Percentiles rank a stretch among this genome's conserved stretches.
Conservation (phyloP, 2,888 invertebrate species). For the Sarcophaga carnaria region DNA sequence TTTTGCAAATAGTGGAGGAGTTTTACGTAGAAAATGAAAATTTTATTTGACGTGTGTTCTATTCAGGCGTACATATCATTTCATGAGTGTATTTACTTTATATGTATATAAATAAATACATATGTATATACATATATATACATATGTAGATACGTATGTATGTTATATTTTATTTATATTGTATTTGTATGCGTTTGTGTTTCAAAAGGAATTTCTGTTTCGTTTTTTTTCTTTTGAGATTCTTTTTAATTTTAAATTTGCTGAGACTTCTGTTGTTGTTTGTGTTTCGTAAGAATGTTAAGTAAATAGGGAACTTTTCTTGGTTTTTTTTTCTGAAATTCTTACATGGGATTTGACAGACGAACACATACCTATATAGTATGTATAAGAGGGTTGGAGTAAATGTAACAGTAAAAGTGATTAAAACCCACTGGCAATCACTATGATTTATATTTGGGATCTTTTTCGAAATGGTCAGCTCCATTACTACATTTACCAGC, state of each 20-base stretch:
- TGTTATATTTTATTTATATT: conserved; percentile 2
- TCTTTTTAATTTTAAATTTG: conserved; percentile 46
- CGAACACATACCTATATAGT: not conserved
- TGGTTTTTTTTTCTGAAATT: not conserved
- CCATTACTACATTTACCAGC: too few relatives aligned
- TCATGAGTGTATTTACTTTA: not conserved
- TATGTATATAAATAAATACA: not conserved
- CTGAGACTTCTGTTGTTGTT: conserved; percentile 35
- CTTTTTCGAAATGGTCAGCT: too few relatives aligned
- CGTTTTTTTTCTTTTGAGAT: not conserved
- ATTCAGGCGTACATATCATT: conserved; percentile 53
- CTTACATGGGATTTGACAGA: not conserved
- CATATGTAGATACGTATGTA: not conserved
- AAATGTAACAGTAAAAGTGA: too few relatives aligned
- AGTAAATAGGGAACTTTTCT: conserved; percentile 37
- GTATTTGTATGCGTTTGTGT: conserved; percentile 24
- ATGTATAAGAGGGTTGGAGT: conserved; percentile 4
- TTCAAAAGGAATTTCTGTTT: conserved; percentile 40
- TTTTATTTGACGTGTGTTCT: conserved; percentile 62
- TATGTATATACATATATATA: not conserved
- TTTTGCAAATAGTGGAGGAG: not conserved
- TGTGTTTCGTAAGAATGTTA: conserved; percentile 43
- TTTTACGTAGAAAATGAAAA: conserved; percentile 49
- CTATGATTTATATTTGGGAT: too few relatives aligned
- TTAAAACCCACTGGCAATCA: too few relatives aligned